Evolutionary conservation across 2,888 invertebrate species (phyloP), one percentile per base, ranked within the genome.

Genomic region (Synergus umbraculus): DNA sequence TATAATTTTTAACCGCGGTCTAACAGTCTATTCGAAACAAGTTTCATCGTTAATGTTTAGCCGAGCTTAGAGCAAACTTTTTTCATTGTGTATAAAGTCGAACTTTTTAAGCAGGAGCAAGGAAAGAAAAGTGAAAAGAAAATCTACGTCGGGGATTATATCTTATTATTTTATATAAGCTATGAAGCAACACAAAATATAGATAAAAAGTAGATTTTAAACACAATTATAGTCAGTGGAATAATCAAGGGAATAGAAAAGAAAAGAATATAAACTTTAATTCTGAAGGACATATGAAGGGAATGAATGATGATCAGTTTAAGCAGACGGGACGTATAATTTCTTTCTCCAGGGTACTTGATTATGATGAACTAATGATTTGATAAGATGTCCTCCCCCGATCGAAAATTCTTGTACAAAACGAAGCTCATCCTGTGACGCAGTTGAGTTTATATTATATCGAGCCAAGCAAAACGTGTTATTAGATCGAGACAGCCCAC

Each of bases 401-500:
- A 54, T 54, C 54, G 54, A 54, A 54, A 54, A 54, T 54, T 54
- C 54, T 54, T 54, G 5, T n/a, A n/a, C 8, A 9, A 15, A 54
- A 7, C 46, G 29, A 46, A 46, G 46, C 15, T 46, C 29, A n/a
- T 46, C 46, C 2, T 46, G 46, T 46, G 46, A 69, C 13, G 15
- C 41, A 65, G 41, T 37, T 29, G 69, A 69, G 69, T 69, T 69
- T 46, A 13, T 29, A 69, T 69, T 54, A 54, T 78, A 80, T 80
- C 78, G 64, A 65, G 77, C 79, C 78, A 44, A 76, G 82, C 81
- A 84, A 86, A 89, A 89, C 89, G 85, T 90, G 87, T 90, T 88
- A 89, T 90, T 89, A 90, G 88, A 90, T 88, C 86, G 89, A 86
- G 83, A 76, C 88, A 81, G 86, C 89, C 90, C 89, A 90, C 90